phyloP scores from a whole-genome alignment of 2,797 vertebrate genomes.

The Salarias fasciatus region DNA sequence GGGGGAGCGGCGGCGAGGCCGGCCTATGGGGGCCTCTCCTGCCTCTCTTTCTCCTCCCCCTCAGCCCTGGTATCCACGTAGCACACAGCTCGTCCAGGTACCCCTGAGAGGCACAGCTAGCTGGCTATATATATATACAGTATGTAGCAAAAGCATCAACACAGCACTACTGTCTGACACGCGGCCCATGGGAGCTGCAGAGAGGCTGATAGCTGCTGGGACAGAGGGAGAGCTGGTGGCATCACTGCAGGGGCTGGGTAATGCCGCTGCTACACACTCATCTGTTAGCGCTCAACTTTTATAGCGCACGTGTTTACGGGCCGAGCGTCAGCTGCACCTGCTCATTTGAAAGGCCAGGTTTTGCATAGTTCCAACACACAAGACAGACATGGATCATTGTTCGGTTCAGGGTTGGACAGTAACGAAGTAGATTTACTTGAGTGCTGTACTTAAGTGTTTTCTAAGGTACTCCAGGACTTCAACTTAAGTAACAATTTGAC shows the following conservation, averaged over 20 bases:
- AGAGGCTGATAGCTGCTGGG: conserved; percentile 74
- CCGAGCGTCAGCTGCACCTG: conserved; percentile 4
- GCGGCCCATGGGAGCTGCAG: conserved; percentile 71
- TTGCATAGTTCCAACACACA: no score
- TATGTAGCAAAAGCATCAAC: conserved; percentile 76
- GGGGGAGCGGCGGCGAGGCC: conserved; percentile 69
- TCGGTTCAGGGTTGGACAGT: no score
- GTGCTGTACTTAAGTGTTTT: no score
- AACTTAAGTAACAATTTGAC: no score
- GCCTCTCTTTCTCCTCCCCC: conserved; percentile 35
- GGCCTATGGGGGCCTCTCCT: conserved; percentile 69
- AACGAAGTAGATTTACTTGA: no score
- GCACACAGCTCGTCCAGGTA: conserved; percentile 70
- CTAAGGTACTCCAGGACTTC: no score
- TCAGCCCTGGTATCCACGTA: conserved; percentile 64
- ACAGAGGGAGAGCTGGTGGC: conserved; percentile 68
- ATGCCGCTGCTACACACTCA: conserved; percentile 51
- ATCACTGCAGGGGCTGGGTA: conserved; percentile 57
- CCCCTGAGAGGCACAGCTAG: conserved; percentile 67
- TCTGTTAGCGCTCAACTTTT: conserved; percentile 36
- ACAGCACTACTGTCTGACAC: conserved; percentile 77
- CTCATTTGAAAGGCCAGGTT: not conserved
- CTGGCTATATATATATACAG: conserved; percentile 48
- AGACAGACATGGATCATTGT: no score
- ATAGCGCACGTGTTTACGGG: conserved; percentile 24